Evolutionary conservation across 1,140 invertebrate species (phyloP).

Genomic region (Aphelinus atriplicis): DNA sequence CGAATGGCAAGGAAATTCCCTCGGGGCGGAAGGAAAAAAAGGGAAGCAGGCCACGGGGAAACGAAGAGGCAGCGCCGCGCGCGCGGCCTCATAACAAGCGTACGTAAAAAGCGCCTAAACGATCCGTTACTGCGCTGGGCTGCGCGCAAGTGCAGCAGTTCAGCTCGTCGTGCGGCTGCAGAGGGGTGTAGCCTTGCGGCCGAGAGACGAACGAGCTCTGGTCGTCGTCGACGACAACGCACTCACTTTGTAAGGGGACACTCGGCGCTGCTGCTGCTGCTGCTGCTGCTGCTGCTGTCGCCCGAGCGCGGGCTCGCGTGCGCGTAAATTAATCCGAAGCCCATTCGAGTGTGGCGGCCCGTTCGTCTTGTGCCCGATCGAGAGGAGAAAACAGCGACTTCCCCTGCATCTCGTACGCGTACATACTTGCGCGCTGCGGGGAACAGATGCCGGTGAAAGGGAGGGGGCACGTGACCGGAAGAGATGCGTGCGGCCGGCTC

Average conservation of each 20-base stretch:
- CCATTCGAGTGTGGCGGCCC: slow-evolving; percentile 7
- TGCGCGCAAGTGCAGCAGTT: background rate
- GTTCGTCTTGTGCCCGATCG: background rate
- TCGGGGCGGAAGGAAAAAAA: no score
- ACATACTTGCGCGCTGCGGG: no score
- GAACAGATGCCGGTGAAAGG: background rate
- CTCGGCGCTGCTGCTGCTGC: background rate
- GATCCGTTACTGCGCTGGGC: background rate
- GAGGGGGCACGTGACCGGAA: slow-evolving; percentile 25
- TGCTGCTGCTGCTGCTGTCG: background rate
- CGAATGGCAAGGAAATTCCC: no score
- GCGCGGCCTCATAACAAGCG: background rate
- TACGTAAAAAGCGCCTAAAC: slow-evolving; percentile 11
- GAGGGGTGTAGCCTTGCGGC: no score
- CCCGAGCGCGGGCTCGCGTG: background rate
- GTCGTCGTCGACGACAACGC: background rate
- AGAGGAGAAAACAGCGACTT: background rate
- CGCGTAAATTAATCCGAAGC: slow-evolving; percentile 33
- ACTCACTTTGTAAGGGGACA: slow-evolving; percentile 23
- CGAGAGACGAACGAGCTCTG: background rate
- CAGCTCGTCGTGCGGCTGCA: no score
- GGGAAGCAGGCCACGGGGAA: no score
- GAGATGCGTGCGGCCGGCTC: slow-evolving; percentile 2
- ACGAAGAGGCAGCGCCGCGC: no score
- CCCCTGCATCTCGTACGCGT: no score